These are phyloP conservation scores for Trichonephila inaurata DNA, from an alignment of 1,140 invertebrate species.

Conservation along the genomic window DNA sequence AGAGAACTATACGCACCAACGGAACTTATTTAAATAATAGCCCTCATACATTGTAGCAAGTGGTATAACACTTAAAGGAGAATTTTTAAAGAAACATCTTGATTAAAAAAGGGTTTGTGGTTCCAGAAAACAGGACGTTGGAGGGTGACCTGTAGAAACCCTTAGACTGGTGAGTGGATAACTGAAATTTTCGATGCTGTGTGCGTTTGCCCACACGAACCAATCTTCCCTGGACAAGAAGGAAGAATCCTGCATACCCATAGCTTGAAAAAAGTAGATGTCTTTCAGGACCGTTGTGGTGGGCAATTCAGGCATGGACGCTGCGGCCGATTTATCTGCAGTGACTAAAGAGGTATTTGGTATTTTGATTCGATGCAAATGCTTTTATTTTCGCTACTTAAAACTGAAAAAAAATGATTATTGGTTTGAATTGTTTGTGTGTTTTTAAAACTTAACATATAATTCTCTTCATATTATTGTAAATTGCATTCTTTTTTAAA, in stretches of 20 bases:
- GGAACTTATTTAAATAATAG: too few species aligned
- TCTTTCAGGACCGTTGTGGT: slow-evolving; percentile 79
- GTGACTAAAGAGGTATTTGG: slow-evolving; percentile 71
- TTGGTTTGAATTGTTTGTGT: too few species aligned
- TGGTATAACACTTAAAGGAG: too few species aligned
- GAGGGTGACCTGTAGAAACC: slow-evolving; percentile 77
- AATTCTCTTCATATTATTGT: too few species aligned
- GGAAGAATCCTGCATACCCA: slow-evolving; percentile 80
- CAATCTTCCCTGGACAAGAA: slow-evolving; percentile 78
- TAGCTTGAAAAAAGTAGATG: slow-evolving; percentile 79
- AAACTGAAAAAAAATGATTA: too few species aligned
- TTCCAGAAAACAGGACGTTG: slow-evolving; percentile 79
- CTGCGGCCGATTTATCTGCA: slow-evolving; percentile 76
- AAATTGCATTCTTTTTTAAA: too few species aligned
- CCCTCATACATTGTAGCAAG: too few species aligned
- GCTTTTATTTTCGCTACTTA: too few species aligned
- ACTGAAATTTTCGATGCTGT: slow-evolving; percentile 74
- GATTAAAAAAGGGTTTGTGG: neutral
- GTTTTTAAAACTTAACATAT: too few species aligned
- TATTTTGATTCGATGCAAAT: neutral
- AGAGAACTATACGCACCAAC: too few species aligned
- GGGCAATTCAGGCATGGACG: slow-evolving; percentile 79
- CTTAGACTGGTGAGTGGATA: slow-evolving; percentile 76
- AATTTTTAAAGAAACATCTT: too few species aligned
- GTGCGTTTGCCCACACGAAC: slow-evolving; percentile 78